These are phyloP conservation scores for Crenichthys baileyi DNA, from an alignment of 2,797 vertebrate genomes.

Conservation along the genomic window DNA sequence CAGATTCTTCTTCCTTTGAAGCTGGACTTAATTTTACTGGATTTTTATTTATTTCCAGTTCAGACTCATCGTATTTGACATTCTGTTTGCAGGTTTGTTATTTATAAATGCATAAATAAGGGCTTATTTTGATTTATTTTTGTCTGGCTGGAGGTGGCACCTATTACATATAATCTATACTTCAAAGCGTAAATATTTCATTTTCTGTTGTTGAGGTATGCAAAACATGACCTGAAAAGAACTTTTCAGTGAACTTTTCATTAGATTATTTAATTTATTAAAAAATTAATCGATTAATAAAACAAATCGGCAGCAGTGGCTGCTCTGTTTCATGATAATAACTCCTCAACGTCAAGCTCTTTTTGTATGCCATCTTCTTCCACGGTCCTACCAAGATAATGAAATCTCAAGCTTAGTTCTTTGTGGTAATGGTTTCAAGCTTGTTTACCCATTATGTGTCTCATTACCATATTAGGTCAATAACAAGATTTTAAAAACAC, in stretches of 20 bases:
- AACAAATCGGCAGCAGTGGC: background rate
- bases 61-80: background rate
- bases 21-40: no score
- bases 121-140: background rate
- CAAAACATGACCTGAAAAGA: background rate
- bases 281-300: background rate
- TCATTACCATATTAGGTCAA: no score
- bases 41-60: background rate
- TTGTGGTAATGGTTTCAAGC: background rate
- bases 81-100: background rate
- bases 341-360: background rate
- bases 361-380: no score
- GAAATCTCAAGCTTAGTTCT: no score
- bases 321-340: background rate
- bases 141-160: background rate
- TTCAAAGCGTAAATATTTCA: background rate
- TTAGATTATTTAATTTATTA: background rate
- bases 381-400: no score
- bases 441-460: background rate
- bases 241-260: background rate
- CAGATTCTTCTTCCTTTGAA: background rate
- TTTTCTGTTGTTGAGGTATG: background rate
- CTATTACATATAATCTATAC: background rate
- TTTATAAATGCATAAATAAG: background rate
- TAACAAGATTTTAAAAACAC: background rate